Percentiles rank a stretch among this genome's conserved stretches.
phyloP scores from a whole-genome alignment of 2,888 invertebrate genomes.

The Pristionchus arcanus region DNA sequence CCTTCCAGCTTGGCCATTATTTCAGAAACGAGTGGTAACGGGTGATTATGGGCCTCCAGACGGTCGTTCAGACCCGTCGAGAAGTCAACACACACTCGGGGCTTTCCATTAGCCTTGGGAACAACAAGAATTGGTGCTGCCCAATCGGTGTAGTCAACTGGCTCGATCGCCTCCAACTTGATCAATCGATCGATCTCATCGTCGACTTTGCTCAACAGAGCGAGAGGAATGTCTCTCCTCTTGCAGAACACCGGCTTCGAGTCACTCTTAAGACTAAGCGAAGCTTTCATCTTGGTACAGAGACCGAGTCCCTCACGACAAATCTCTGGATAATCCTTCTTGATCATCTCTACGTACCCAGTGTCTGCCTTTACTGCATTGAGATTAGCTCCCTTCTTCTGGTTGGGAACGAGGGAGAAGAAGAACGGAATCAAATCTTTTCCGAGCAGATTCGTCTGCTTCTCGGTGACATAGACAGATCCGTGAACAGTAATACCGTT shows the following conservation, averaged over 20 bases:
- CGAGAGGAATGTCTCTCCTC: not conserved
- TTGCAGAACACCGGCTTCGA: not conserved
- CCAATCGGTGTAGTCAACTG: not conserved
- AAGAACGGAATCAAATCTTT: not conserved
- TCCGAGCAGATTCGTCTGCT: not conserved
- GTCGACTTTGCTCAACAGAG: not conserved
- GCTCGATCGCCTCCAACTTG: not conserved
- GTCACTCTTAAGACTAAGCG: not conserved
- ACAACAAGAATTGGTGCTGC: not conserved
- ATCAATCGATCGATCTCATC: not conserved
- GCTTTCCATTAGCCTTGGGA: not conserved
- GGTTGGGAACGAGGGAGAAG: not conserved
- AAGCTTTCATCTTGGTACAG: not conserved
- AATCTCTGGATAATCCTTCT: not conserved
- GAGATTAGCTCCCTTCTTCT: not conserved
- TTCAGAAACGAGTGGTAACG: not conserved
- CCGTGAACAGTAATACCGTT: not conserved
- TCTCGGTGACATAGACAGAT: not conserved
- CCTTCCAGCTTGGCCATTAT: not conserved
- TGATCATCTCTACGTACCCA: not conserved
- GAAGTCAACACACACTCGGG: not conserved
- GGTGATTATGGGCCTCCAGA: not conserved
- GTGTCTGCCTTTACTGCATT: not conserved
- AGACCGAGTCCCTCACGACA: not conserved
- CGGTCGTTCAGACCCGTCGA: not conserved